Conservation (phyloP, 2,797 vertebrate species). For the Tokudaia tokunoshimensis region DNA sequence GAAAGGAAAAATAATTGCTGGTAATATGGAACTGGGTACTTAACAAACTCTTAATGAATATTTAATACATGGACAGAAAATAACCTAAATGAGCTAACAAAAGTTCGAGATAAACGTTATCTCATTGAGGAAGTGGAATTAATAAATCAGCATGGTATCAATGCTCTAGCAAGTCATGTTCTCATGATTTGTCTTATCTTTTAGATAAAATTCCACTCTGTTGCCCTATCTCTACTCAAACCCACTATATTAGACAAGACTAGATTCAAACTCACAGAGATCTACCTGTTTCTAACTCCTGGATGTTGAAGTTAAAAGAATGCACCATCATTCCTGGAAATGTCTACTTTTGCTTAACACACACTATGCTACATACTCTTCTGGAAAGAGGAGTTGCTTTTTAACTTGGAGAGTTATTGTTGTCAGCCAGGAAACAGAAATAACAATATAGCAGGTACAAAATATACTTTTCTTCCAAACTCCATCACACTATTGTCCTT, state of each 20-base stretch:
- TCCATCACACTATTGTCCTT: background rate
- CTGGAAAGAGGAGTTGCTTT: background rate
- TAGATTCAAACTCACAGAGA: background rate
- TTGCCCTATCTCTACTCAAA: background rate
- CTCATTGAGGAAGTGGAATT: constrained; percentile 11
- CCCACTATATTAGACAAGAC: background rate
- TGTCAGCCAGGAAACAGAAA: background rate
- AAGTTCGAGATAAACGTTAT: background rate
- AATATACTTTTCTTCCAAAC: background rate
- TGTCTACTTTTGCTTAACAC: background rate
- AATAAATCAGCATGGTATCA: background rate
- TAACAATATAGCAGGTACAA: background rate
- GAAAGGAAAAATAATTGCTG: background rate
- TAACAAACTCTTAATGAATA: background rate
- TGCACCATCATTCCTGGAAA: background rate
- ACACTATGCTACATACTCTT: background rate
- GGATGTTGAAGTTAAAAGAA: background rate
- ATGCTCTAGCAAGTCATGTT: background rate
- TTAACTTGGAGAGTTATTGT: background rate
- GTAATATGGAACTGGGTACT: background rate
- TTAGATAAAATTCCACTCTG: background rate
- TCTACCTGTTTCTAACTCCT: background rate
- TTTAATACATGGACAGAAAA: background rate
- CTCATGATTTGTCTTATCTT: background rate
- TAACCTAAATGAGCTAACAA: background rate